Percentiles rank a stretch among this genome's conserved stretches.
Evolutionary conservation across 2,113 vertebrate genomes (phyloP).

Genomic region (Acrocephalus kingi): DNA sequence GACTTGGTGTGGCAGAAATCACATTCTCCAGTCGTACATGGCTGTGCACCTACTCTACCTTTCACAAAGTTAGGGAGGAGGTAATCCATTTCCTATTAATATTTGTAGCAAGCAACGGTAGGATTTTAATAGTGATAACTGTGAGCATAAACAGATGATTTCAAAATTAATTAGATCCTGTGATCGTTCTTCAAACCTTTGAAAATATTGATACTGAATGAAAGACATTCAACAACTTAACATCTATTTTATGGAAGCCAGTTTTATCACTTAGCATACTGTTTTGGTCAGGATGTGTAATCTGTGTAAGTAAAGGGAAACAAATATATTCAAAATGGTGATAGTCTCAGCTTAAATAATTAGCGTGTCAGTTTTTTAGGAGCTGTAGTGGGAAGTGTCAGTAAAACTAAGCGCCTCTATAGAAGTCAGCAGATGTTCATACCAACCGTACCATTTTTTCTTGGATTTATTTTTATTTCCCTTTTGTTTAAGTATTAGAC

Average conservation of each 20-base stretch:
- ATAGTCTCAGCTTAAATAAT: not conserved
- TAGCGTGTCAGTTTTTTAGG: not conserved
- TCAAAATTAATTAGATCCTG: not conserved
- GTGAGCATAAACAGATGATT: not conserved
- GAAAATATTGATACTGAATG: not conserved
- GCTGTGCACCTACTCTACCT: not conserved
- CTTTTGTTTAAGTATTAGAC: not conserved
- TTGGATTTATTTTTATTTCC: not conserved
- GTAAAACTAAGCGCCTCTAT: not conserved
- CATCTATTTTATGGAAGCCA: not conserved
- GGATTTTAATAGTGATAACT: not conserved
- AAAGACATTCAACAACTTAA: not conserved
- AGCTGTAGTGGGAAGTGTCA: not conserved
- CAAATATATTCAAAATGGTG: not conserved
- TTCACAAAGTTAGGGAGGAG: not conserved
- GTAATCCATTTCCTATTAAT: not conserved
- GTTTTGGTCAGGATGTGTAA: not conserved
- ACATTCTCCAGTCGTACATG: rapidly evolving
- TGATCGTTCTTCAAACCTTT: not conserved
- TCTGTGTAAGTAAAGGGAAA: not conserved
- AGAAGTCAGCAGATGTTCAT: not conserved
- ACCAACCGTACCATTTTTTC: not conserved
- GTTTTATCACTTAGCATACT: not conserved
- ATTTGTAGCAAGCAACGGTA: not conserved
- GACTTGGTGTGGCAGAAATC: not conserved